Conservation (phyloP, 2,888 invertebrate species). For the Conistra vaccinii region DNA sequence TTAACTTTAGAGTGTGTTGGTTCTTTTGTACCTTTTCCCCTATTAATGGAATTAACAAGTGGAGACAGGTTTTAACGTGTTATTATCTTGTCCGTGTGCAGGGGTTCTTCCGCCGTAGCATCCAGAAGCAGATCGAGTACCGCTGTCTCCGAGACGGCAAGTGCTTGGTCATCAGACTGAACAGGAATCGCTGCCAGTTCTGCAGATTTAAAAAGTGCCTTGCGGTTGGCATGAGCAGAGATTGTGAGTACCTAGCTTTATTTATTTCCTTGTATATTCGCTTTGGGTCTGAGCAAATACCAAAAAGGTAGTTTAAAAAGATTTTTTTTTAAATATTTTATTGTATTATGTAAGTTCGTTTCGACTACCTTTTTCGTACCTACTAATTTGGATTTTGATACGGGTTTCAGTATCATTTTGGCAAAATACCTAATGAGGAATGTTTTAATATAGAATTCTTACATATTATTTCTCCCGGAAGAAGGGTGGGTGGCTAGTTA, state of each 20-base stretch:
- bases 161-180: constrained; percentile 97
- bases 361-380: too few relatives aligned
- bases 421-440: neutral
- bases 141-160: constrained; percentile 98
- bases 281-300: neutral
- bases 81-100: constrained; percentile 78
- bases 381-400: neutral
- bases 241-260: constrained; percentile 94
- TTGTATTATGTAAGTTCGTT: neutral
- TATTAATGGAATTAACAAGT: neutral
- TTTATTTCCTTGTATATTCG: neutral
- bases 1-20: neutral
- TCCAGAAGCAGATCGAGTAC: constrained; percentile 99
- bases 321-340: neutral
- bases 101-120: constrained; percentile 98
- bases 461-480: too few relatives aligned
- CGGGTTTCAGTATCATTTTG: neutral
- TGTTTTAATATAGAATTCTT: neutral
- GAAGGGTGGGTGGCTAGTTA: too few relatives aligned
- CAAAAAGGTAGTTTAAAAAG: neutral
- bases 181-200: constrained; percentile 98
- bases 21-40: neutral
- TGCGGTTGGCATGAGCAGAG: constrained; percentile 98
- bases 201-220: constrained; percentile 99
- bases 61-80: neutral